Evolutionary conservation across 2,888 invertebrate species (phyloP).

Genomic region (Cephalotes varians): DNA sequence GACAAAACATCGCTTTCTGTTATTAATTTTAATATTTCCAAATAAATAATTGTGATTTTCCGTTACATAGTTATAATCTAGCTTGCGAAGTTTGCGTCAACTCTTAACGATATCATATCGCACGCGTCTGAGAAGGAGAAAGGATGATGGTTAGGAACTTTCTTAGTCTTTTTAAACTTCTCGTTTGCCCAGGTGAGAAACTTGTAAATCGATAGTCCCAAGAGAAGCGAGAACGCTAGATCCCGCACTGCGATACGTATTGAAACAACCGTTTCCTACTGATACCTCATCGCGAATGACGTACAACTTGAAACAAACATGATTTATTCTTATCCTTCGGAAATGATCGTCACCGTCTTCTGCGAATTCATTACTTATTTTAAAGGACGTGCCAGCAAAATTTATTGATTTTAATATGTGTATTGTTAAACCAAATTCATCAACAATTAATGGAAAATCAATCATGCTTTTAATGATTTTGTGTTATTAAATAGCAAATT

Average conservation of each 20-base stretch:
- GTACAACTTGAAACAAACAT: slow-evolving; percentile 19
- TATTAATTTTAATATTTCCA: slow-evolving; percentile 34
- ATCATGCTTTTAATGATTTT: not conserved
- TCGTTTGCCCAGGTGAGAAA: slow-evolving; percentile 50
- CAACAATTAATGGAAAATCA: not conserved
- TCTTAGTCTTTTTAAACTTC: slow-evolving; percentile 54
- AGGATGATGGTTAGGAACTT: slow-evolving; percentile 47
- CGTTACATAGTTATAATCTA: slow-evolving; percentile 16
- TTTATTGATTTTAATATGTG: not conserved
- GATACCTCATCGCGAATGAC: slow-evolving; percentile 31
- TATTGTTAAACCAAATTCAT: not conserved
- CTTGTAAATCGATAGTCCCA: slow-evolving; percentile 51
- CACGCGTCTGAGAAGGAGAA: slow-evolving; percentile 36
- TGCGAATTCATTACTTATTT: not conserved
- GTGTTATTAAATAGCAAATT: slow-evolving; percentile 9
- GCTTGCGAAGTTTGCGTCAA: slow-evolving; percentile 42
- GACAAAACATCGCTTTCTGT: not conserved
- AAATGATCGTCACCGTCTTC: slow-evolving; percentile 23
- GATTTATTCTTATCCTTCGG: slow-evolving; percentile 16
- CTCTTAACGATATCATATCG: slow-evolving; percentile 49
- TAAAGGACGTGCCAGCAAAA: not conserved
- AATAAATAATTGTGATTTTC: slow-evolving; percentile 26
- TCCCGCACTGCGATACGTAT: slow-evolving; percentile 34
- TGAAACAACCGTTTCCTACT: slow-evolving; percentile 30
- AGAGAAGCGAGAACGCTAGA: slow-evolving; percentile 13